A percentile compares a stretch with the other conserved stretches of the same genome.
Conservation (phyloP, 1,140 invertebrate species). For the Drosophila repletoides region DNA sequence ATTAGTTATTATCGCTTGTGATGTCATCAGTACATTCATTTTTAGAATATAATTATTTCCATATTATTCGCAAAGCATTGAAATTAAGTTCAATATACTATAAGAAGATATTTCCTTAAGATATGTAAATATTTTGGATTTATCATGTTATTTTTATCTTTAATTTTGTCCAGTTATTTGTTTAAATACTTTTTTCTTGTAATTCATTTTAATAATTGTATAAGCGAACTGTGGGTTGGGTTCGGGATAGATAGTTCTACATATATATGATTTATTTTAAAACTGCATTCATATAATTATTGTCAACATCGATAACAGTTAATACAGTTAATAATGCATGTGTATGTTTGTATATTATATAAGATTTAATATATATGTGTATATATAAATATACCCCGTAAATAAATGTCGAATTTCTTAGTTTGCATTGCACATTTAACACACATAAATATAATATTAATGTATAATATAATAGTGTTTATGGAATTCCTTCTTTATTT, state of each 20-base stretch:
- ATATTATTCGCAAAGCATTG: not conserved
- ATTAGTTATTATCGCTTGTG: not conserved
- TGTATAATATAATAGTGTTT: conserved; percentile 17
- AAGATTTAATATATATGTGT: conserved; percentile 36
- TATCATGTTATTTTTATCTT: conserved; percentile 16
- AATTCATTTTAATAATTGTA: conserved; percentile 1
- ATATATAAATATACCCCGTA: conserved; percentile 38
- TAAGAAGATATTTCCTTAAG: no score
- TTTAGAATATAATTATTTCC: not conserved
- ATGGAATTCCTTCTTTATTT: conserved; percentile 7
- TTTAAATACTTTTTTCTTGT: conserved; percentile 7
- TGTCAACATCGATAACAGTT: conserved; percentile 76
- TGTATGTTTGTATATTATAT: conserved; percentile 9
- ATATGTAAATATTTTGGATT: conserved; percentile 14
- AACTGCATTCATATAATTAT: conserved; percentile 59
- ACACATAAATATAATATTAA: conserved; percentile 45
- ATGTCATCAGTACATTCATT: conserved; percentile 9
- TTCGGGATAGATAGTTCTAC: conserved; percentile 21
- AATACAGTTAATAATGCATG: conserved; percentile 41
- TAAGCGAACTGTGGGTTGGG: conserved; percentile 35
- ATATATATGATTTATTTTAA: conserved; percentile 42
- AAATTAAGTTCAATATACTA: no score
- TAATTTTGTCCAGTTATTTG: not conserved
- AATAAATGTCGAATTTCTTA: conserved; percentile 47
- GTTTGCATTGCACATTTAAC: conserved; percentile 40